phyloP scores from a whole-genome alignment of 2,797 vertebrate species.

The Etheostoma perlongum region DNA sequence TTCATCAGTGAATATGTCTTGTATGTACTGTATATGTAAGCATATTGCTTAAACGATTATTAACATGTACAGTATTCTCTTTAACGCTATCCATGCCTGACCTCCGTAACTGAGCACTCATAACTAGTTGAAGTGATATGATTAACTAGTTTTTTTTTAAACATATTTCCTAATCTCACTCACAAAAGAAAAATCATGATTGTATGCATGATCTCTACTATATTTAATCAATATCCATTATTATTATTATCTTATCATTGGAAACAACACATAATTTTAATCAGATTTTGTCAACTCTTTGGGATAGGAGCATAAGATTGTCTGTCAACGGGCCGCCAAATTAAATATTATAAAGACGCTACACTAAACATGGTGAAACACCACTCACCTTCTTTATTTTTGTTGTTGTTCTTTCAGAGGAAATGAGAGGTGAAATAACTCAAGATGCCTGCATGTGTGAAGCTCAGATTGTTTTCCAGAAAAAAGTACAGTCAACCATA shows the following conservation, averaged over 20 bases:
- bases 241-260: not conserved
- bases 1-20: slow-evolving; percentile 9
- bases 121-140: not conserved
- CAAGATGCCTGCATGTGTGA: slow-evolving; percentile 92
- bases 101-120: not conserved
- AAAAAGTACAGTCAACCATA: slow-evolving; percentile 87
- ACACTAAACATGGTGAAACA: not conserved
- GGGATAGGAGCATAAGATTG: not conserved
- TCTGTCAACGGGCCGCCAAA: not conserved
- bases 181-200: slow-evolving; percentile 32
- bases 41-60: slow-evolving; percentile 10
- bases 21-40: slow-evolving; percentile 1
- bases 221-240: not conserved
- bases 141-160: slow-evolving; percentile 14
- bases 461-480: slow-evolving; percentile 91
- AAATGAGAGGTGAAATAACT: slow-evolving; percentile 84
- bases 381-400: not conserved
- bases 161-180: slow-evolving; percentile 32
- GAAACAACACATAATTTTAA: slow-evolving; percentile 5
- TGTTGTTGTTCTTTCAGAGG: slow-evolving; percentile 78
- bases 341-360: not conserved
- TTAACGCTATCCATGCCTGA: not conserved
- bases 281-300: not conserved
- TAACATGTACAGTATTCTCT: slow-evolving; percentile 2
- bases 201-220: slow-evolving; percentile 5